Evolutionary conservation across 2,888 invertebrate species (phyloP).

Genomic region (Helicoverpa assulta): DNA sequence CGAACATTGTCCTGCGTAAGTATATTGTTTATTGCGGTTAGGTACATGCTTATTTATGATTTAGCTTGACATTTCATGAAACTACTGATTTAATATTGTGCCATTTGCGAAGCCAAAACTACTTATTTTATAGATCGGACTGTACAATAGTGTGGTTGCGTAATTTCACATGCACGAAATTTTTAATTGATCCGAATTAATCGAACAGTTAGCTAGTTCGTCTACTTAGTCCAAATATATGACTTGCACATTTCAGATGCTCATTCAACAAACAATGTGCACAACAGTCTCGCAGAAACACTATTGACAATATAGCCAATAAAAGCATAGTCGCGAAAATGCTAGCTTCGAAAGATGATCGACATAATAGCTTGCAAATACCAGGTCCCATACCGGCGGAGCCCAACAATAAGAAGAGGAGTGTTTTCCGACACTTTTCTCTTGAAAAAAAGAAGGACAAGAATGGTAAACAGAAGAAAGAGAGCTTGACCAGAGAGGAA

Average conservation of each 20-base stretch:
- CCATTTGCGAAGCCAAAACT: no score
- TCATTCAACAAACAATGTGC: conserved; percentile 36
- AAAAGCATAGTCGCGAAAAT: neutral
- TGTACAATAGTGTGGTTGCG: no score
- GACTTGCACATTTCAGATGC: conserved; percentile 33
- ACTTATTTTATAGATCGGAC: no score
- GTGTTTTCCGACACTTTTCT: conserved; percentile 1
- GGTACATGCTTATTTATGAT: neutral
- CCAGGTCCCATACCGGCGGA: conserved; percentile 59
- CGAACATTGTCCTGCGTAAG: conserved; percentile 35
- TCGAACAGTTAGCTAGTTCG: neutral
- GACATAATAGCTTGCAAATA: conserved; percentile 61
- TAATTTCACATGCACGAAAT: no score
- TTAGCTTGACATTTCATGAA: no score
- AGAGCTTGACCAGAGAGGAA: neutral
- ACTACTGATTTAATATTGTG: no score
- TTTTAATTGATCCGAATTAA: neutral
- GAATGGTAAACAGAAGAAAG: conserved; percentile 14
- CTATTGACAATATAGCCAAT: neutral
- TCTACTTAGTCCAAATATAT: neutral
- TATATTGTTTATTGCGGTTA: conserved; percentile 1
- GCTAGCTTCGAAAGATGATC: conserved; percentile 29
- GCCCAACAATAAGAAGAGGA: conserved; percentile 3
- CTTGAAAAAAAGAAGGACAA: neutral
- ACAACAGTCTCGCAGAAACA: neutral